Conservation (phyloP, 2,797 vertebrate genomes). For the Morelia viridis region DNA sequence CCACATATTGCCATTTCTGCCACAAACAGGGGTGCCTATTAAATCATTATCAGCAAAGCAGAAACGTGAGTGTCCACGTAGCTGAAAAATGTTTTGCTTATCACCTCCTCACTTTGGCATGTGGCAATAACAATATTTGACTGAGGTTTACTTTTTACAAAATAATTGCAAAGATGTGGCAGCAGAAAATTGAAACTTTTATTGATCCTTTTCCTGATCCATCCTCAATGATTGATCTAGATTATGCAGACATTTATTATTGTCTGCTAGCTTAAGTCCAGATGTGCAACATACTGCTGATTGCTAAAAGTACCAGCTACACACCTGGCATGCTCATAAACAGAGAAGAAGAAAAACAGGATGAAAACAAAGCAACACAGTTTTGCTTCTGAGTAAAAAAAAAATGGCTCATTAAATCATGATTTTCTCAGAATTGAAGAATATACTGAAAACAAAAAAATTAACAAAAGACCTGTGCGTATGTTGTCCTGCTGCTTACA, state of each 20-base stretch:
- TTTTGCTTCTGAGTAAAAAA: too few relatives aligned
- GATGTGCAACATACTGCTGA: too few relatives aligned
- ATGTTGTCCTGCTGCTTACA: neutral
- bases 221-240: too few relatives aligned
- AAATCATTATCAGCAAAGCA: neutral
- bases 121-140: neutral
- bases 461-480: neutral
- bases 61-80: neutral
- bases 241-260: too few relatives aligned
- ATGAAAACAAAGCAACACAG: too few relatives aligned
- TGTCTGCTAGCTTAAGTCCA: too few relatives aligned
- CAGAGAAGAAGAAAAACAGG: too few relatives aligned
- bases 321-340: too few relatives aligned
- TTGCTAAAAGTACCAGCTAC: too few relatives aligned
- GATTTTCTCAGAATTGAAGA: neutral
- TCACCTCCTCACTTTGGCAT: neutral
- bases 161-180: neutral
- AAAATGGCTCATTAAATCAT: neutral
- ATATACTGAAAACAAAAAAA: too few relatives aligned
- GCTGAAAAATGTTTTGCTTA: neutral
- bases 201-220: too few relatives aligned
- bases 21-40: neutral
- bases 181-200: too few relatives aligned
- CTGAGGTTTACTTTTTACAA: neutral
- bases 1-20: neutral